Evolutionary conservation across 2,113 vertebrate genomes (phyloP), one percentile per base, ranked within the genome.

Genomic region (Nanorana parkeri): DNA sequence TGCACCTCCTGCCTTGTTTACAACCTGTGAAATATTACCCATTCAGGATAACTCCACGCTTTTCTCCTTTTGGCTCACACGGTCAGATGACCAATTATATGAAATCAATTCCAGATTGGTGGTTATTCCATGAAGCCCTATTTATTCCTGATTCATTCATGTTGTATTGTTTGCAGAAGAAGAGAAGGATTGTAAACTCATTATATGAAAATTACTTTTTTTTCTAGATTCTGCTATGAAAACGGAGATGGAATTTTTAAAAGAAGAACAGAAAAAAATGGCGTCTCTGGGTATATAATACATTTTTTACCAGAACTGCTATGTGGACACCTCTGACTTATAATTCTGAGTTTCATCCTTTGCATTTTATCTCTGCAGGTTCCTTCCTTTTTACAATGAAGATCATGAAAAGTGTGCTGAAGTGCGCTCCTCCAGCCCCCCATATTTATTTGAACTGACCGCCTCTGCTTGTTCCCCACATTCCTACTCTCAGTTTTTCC

Each of bases 361-460:
- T 41, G 10, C 1, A 1, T 20, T 52, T 51, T 72, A 3, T 21
- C 64, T 55, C 65, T 5, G 71, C 68, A 63, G 19, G 0, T 2
- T 55, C 79, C 26, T 85, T 85, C 68, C 56, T 72, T 2, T 86
- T 5, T 85, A 78, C 60, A 86, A 83, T 20, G 51, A 80, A 24
- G 13, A n/a, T 15, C 84, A 84, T 47, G 0, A 0, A 5, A 80
- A 78, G 21, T 87, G 85, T 64, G 73, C 76, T 1, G 84, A 77
- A 3, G 76, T 72, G 5, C 0, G 82, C 52, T 3, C 61, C 13
- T 0, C 41, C 55, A 56, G 64, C 0, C 23, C 58, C 23, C 8
- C 11, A 17, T 1, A 6, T 13, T 16, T 2, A 3, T 68, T 77
- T 24, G 81, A 64, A 23, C 29, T 87, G 29, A 85, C 41, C 20